Evolutionary conservation across 2,888 invertebrate species (phyloP).

Genomic region (Aspidiotus rigidus): DNA sequence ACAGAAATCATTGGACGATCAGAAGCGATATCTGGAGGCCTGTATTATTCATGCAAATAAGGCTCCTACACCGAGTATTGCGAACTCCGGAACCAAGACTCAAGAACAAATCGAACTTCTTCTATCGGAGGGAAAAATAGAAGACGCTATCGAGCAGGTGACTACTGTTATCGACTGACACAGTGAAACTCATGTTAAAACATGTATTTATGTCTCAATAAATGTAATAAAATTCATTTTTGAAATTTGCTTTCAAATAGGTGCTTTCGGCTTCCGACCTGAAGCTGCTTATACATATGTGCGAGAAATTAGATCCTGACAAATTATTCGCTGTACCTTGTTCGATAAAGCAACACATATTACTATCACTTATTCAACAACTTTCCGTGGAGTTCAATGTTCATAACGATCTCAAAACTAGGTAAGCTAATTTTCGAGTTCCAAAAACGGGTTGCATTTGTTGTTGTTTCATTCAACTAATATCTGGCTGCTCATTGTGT

Average conservation of each 20-base stretch:
- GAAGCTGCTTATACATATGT: constrained; percentile 14
- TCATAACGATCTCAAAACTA: constrained; percentile 72
- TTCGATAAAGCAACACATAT: constrained; percentile 43
- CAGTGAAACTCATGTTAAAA: too few species aligned
- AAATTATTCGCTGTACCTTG: constrained; percentile 17
- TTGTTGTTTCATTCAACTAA: neutral
- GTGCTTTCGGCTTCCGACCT: constrained; percentile 21
- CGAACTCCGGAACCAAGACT: neutral
- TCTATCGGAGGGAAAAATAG: constrained; percentile 14
- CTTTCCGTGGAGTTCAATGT: constrained; percentile 78
- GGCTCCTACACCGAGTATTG: neutral
- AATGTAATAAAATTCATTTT: neutral
- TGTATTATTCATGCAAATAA: constrained; percentile 18
- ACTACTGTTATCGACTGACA: neutral
- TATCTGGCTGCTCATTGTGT: neutral
- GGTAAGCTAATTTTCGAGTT: constrained; percentile 46
- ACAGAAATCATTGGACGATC: constrained; percentile 18
- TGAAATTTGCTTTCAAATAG: constrained; percentile 5
- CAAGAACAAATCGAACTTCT: constrained; percentile 18
- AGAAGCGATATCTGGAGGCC: constrained; percentile 13
- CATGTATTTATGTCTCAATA: too few species aligned
- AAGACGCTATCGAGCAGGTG: constrained; percentile 21
- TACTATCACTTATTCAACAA: constrained; percentile 89
- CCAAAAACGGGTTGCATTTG: too few species aligned
- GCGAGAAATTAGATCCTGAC: constrained; percentile 24